Evolutionary conservation across 2,888 invertebrate species (phyloP).

Genomic region (Apamea crenata): DNA sequence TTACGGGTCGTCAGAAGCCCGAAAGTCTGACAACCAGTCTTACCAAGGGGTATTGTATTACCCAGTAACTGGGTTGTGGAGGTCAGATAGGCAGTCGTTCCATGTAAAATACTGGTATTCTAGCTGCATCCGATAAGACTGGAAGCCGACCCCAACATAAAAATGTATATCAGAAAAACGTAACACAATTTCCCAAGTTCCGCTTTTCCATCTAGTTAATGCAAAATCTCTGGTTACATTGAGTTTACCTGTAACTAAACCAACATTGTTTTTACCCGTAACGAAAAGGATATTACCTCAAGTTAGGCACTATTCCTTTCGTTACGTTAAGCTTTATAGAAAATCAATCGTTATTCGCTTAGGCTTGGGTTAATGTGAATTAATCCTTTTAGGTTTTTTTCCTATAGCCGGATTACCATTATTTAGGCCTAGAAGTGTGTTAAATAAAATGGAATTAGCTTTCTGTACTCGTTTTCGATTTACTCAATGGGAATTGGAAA

Average conservation of each 20-base stretch:
- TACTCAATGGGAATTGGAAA: constrained; percentile 22
- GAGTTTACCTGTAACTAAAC: neutral
- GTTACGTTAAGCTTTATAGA: constrained; percentile 16
- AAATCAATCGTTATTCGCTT: constrained; percentile 33
- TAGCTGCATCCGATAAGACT: too few species aligned
- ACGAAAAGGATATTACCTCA: neutral
- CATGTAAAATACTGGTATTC: too few species aligned
- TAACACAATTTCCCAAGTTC: neutral
- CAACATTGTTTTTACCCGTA: neutral
- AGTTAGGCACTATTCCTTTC: neutral
- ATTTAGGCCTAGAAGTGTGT: constrained; percentile 19
- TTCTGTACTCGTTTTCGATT: constrained; percentile 17
- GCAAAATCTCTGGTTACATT: neutral
- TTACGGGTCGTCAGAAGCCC: too few species aligned
- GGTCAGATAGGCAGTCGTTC: too few species aligned
- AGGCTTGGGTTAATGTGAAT: constrained; percentile 35
- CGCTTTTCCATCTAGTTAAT: neutral
- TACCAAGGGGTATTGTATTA: too few species aligned
- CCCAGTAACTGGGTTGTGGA: too few species aligned
- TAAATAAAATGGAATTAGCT: constrained; percentile 35
- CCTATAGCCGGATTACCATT: constrained; percentile 1
- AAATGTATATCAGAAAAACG: neutral
- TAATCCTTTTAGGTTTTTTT: constrained; percentile 52
- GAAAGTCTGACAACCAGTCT: too few species aligned
- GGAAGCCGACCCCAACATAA: too few species aligned